A percentile compares a stretch with the other conserved stretches of the same genome.
These are phyloP conservation scores for Drosophila hydei DNA, from an alignment of 1,140 invertebrate species.

Conservation along the genomic window DNA sequence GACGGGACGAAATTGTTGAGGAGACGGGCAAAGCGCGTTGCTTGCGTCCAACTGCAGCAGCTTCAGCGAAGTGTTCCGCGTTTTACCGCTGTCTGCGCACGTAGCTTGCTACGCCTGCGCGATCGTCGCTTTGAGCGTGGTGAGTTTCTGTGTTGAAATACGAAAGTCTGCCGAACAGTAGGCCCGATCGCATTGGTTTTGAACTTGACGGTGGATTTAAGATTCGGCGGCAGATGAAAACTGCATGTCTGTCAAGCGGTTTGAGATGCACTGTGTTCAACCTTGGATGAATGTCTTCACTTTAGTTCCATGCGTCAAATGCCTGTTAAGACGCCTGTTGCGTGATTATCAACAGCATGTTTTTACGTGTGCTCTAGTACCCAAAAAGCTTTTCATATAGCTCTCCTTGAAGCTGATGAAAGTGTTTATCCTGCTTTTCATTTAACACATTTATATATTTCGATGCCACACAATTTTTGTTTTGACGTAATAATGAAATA, in stretches of 20 bases:
- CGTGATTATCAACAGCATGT: slow-evolving; percentile 24
- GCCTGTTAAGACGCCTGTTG: slow-evolving; percentile 25
- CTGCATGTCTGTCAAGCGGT: slow-evolving; percentile 38
- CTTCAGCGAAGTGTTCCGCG: slow-evolving; percentile 73
- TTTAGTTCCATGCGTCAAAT: slow-evolving; percentile 4
- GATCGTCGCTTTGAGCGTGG: slow-evolving; percentile 34
- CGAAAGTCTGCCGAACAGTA: slow-evolving; percentile 23
- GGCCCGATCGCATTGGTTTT: slow-evolving; percentile 31
- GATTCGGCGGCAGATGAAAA: slow-evolving; percentile 6
- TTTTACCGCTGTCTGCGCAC: slow-evolving; percentile 29
- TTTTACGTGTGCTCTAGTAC: not conserved
- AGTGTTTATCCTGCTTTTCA: slow-evolving; percentile 29
- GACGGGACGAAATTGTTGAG: slow-evolving; percentile 13
- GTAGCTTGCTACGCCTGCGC: slow-evolving; percentile 36
- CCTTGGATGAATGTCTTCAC: slow-evolving; percentile 13
- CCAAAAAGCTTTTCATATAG: not conserved
- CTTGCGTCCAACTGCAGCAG: slow-evolving; percentile 77
- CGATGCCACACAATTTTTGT: slow-evolving; percentile 54
- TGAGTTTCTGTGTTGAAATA: slow-evolving; percentile 40
- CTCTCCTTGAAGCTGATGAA: not conserved
- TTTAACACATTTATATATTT: slow-evolving; percentile 51
- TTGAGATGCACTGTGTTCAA: slow-evolving; percentile 33
- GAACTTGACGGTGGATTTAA: slow-evolving; percentile 51
- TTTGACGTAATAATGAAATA: slow-evolving; percentile 71
- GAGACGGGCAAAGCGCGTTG: slow-evolving; percentile 52